Conservation (phyloP, 2,113 vertebrate genomes). For the Sprattus sprattus region DNA sequence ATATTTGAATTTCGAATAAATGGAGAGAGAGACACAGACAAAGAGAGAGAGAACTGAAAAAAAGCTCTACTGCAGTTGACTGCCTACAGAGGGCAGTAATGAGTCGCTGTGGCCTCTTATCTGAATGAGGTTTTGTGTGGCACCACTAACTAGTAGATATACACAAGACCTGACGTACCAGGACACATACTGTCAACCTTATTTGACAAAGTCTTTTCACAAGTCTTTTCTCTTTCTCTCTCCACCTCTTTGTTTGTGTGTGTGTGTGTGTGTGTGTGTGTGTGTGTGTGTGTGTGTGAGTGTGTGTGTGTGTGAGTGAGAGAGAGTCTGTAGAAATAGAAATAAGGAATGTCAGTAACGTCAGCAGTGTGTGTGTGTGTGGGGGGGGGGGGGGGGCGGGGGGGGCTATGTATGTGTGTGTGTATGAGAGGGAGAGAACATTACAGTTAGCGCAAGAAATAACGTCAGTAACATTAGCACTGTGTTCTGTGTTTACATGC, state of each 20-base stretch:
- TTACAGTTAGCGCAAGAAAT: not conserved
- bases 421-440: not conserved
- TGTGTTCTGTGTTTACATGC: not conserved
- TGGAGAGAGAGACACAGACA: not conserved
- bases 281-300: not conserved
- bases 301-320: not conserved
- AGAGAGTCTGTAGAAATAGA: too few species aligned
- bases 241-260: not conserved
- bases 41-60: not conserved
- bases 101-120: too few species aligned
- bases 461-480: not conserved
- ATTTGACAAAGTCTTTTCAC: too few species aligned
- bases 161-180: too few species aligned
- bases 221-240: too few species aligned
- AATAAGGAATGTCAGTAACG: not conserved
- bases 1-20: too few species aligned
- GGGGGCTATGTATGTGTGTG: not conserved
- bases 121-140: too few species aligned
- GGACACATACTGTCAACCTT: too few species aligned
- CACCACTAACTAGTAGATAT: too few species aligned
- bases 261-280: constrained; percentile 18
- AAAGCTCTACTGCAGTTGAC: too few species aligned
- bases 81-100: too few species aligned
- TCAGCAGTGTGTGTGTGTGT: not conserved
- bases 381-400: not conserved